phyloP scores from a whole-genome alignment of 2,888 invertebrate species.

The Sesia apiformis region DNA sequence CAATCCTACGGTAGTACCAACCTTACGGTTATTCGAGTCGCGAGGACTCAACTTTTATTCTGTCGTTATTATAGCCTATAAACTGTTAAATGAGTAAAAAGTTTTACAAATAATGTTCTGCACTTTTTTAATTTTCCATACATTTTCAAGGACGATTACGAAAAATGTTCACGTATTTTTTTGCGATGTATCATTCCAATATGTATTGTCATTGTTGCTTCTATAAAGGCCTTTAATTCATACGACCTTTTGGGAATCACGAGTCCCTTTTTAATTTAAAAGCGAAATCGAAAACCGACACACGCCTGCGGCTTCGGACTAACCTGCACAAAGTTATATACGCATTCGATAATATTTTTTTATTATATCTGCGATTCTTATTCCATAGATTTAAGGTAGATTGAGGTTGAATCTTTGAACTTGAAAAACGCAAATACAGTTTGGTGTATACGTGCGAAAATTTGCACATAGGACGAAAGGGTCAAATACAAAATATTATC shows the following conservation, averaged over 20 bases:
- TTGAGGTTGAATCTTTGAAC: background rate
- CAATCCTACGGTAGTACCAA: too few relatives aligned
- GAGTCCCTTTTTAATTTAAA: conserved; percentile 43
- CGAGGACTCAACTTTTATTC: too few relatives aligned
- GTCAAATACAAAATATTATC: conserved; percentile 5
- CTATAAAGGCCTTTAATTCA: background rate
- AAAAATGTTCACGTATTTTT: too few relatives aligned
- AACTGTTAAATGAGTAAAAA: too few relatives aligned
- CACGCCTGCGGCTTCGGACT: conserved; percentile 7
- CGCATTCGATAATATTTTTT: background rate
- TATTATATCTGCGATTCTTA: background rate
- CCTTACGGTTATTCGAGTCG: too few relatives aligned
- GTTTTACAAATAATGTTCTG: too few relatives aligned
- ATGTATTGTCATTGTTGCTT: too few relatives aligned
- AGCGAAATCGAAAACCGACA: conserved; percentile 35
- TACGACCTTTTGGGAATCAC: conserved; percentile 30
- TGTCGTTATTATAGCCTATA: too few relatives aligned
- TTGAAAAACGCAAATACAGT: background rate
- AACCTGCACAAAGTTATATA: background rate
- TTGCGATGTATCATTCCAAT: too few relatives aligned
- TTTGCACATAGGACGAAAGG: conserved; percentile 2
- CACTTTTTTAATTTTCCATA: too few relatives aligned
- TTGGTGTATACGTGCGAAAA: background rate
- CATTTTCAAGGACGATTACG: too few relatives aligned
- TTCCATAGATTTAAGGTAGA: background rate